phyloP scores from a whole-genome alignment of 2,797 vertebrate species.

The Meriones psammophilus region DNA sequence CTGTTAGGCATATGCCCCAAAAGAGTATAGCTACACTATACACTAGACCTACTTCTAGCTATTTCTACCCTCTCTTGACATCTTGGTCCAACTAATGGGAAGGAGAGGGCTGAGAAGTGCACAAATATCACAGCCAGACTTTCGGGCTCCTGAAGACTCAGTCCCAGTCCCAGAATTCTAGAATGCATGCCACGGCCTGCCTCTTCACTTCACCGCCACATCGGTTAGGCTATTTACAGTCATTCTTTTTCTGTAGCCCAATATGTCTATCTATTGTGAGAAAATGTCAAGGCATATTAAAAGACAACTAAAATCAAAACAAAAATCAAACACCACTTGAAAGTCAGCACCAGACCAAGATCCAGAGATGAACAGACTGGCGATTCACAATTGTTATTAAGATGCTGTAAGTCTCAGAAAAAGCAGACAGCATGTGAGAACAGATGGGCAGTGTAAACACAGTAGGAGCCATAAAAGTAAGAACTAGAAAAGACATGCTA shows the following conservation, averaged over 20 bases:
- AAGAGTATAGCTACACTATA: neutral
- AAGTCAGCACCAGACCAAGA: neutral
- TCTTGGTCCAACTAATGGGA: neutral
- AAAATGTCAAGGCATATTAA: neutral
- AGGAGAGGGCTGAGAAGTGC: neutral
- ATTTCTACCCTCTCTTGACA: neutral
- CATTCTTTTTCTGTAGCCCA: neutral
- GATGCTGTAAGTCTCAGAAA: neutral
- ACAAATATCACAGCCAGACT: neutral
- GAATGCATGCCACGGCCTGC: neutral
- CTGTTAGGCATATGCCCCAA: neutral
- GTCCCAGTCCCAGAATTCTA: neutral
- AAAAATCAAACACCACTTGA: neutral
- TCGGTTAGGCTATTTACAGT: neutral
- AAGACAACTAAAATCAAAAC: conserved; percentile 8
- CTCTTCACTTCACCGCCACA: too few species aligned
- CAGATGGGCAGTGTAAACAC: neutral
- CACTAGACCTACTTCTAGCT: neutral
- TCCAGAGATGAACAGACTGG: neutral
- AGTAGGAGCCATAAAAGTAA: neutral
- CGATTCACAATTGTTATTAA: neutral
- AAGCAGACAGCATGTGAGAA: neutral
- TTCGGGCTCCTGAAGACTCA: neutral
- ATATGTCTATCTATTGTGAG: neutral
- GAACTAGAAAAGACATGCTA: neutral